Base-by-base conservation (phyloP, 1,140 invertebrate genomes). In the Pollicipes pollicipes region DNA sequence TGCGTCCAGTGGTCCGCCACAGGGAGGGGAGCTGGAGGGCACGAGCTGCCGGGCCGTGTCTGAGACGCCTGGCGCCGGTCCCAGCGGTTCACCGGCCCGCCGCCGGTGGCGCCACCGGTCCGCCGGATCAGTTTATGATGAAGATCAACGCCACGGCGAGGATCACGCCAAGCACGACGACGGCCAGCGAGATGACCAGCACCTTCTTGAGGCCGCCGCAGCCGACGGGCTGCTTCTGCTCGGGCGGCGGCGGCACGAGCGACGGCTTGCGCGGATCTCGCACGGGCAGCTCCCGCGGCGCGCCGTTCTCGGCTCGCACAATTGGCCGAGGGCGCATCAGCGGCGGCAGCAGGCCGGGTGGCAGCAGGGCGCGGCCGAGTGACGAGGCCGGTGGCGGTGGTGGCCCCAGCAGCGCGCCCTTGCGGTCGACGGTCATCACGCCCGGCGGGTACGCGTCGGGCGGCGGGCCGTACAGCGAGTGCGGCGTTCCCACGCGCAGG, bases 171-270 rank as follows among this genome's bases (percentile, higher is more conserved):
- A 79, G 72, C 24, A 76, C 77, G 10, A 79, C 75, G 17, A 79
- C 77, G n/a, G 75, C 76, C 32, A 79, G 70, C 69, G 79, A 78
- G 64, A 79, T 77, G 76, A 76, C 77, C 0, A 78, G 72, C 29
- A 79, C 78, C 28, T 78, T 77, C 17, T 77, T 72, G 66, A 78
- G 77, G 17, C 78, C 78, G 58, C 76, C 73, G 67, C 73, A 78
- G 74, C 74, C 77, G 69, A 72, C 71, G 68, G 69, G 70, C 72
- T 75, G 72, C 37, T 67, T 68, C 26, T 10, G 69, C 64, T 68
- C 67, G 10, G n/a, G 69, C 16, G 70, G 70, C 64, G 30, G 68
- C 2, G 75, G 73, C 3, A 74, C 63, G 4, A 73, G 67, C n/a
- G 45, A 72, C 17, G 31, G 68, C 63, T 75, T 76, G 30, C 75